A percentile compares a stretch with the other conserved stretches of the same genome.
These are phyloP conservation scores for Pollenia griseotomentosa DNA, from an alignment of 2,888 invertebrate species.

Conservation along the genomic window DNA sequence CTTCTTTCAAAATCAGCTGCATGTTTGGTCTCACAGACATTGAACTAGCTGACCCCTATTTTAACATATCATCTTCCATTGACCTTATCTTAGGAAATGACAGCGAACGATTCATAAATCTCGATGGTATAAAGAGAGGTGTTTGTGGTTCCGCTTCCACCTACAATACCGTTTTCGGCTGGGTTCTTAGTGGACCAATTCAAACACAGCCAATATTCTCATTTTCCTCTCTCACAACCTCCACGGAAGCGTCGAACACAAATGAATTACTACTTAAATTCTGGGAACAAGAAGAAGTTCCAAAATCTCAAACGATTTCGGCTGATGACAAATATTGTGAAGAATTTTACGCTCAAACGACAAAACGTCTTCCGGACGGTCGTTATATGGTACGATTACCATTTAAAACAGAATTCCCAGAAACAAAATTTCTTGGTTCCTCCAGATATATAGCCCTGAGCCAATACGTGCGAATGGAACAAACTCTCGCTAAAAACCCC, in stretches of 20 bases:
- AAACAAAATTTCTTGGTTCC: too few relatives aligned
- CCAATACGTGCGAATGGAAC: too few relatives aligned
- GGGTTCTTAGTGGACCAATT: conserved; percentile 10
- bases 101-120: background rate
- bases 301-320: background rate
- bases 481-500: too few relatives aligned
- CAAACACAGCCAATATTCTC: background rate
- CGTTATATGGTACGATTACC: too few relatives aligned
- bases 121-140: conserved; percentile 16
- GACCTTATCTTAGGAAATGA: conserved; percentile 19
- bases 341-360: too few relatives aligned
- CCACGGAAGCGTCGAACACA: too few relatives aligned
- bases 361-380: too few relatives aligned
- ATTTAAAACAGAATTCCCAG: too few relatives aligned
- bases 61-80: conserved; percentile 16
- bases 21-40: background rate
- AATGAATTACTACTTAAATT: too few relatives aligned
- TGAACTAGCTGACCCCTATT: conserved; percentile 41
- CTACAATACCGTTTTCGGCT: conserved; percentile 1
- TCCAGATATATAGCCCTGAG: too few relatives aligned
- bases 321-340: background rate
- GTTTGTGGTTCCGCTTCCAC: background rate
- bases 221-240: background rate
- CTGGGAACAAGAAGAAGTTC: background rate
- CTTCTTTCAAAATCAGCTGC: too few relatives aligned